phyloP scores from a whole-genome alignment of 2,888 invertebrate genomes.

The Tipula confusa region DNA sequence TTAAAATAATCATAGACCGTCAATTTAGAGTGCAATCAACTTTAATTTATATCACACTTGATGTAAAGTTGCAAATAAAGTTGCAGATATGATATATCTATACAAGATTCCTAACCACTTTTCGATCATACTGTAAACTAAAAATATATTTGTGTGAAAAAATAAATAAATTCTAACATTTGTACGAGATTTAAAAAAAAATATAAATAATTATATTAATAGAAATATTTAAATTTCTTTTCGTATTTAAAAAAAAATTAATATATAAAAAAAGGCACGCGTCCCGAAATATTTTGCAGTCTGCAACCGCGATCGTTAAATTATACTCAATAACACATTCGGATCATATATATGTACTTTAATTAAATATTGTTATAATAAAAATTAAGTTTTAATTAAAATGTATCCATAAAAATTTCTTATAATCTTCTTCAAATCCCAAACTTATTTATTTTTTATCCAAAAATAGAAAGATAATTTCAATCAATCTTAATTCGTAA shows the following conservation, averaged over 20 bases:
- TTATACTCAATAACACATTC: not conserved
- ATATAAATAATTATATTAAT: not conserved
- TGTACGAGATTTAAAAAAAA: not conserved
- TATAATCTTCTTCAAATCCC: not conserved
- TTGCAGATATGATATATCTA: too few species aligned
- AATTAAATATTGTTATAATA: not conserved
- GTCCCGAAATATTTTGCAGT: not conserved
- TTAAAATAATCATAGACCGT: too few species aligned
- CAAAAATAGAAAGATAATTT: not conserved
- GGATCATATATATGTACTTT: too few species aligned
- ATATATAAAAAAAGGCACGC: not conserved
- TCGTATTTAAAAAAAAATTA: conserved; percentile 14
- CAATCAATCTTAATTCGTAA: not conserved
- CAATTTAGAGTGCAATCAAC: too few species aligned
- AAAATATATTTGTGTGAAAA: not conserved
- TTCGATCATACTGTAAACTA: not conserved
- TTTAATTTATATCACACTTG: too few species aligned
- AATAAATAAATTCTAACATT: not conserved
- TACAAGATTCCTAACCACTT: not conserved
- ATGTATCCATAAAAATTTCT: not conserved
- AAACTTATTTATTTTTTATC: not conserved
- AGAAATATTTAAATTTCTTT: conserved; percentile 1
- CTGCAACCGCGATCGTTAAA: not conserved
- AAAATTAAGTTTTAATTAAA: not conserved
- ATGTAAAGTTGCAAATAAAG: too few species aligned